Percentiles rank a stretch among this genome's conserved stretches.
Conservation (phyloP, 2,888 invertebrate genomes). For the Sinodicranocentrus sp. region DNA sequence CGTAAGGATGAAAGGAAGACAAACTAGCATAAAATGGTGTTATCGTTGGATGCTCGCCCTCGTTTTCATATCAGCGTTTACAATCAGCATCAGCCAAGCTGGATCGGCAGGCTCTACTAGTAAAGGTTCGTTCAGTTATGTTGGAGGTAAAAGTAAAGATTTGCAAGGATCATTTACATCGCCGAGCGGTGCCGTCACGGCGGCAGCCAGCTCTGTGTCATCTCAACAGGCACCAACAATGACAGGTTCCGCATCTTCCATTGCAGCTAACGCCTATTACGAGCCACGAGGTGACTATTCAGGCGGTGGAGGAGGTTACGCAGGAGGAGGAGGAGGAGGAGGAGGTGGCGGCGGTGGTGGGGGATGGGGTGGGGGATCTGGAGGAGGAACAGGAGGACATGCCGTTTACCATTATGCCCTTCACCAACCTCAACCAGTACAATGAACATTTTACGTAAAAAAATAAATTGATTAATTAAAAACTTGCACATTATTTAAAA, state of each 20-base stretch:
- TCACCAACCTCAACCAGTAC: conserved; percentile 38
- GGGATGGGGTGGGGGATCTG: conserved; percentile 17
- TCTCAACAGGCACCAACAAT: background rate
- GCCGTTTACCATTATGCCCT: conserved; percentile 34
- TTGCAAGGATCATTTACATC: conserved; percentile 29
- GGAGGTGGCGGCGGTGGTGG: conserved; percentile 29
- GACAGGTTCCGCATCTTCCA: conserved; percentile 28
- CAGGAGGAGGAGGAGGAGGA: conserved; percentile 51
- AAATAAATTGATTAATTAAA: background rate
- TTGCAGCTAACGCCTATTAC: conserved; percentile 50
- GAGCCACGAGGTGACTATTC: conserved; percentile 66
- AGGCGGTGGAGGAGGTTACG: conserved; percentile 48
- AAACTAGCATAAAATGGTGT: background rate
- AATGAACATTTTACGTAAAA: background rate
- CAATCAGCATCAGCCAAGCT: background rate
- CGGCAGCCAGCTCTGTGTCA: conserved; percentile 21
- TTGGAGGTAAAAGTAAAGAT: conserved; percentile 54
- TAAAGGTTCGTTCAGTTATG: conserved; percentile 40
- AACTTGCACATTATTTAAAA: background rate
- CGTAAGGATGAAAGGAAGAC: conserved; percentile 3
- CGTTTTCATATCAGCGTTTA: conserved; percentile 6
- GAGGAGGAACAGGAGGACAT: conserved; percentile 36
- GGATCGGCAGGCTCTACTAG: background rate
- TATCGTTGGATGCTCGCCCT: background rate
- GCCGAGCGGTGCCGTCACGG: background rate